These are phyloP conservation scores for Rhipidura dahli DNA, from an alignment of 2,113 vertebrate genomes.

Conservation along the genomic window DNA sequence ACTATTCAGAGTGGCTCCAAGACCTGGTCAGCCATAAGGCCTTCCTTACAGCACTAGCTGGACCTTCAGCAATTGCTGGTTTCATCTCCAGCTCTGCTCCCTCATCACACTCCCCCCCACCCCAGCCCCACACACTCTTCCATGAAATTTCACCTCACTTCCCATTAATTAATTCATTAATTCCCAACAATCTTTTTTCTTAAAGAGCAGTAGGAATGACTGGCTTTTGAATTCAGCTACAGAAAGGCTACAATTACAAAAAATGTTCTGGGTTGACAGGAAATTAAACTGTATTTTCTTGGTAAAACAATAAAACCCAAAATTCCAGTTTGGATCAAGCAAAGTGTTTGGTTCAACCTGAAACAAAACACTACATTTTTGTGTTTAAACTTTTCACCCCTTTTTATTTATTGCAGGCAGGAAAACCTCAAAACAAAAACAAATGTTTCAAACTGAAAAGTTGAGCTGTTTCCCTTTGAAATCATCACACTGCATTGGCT, in stretches of 20 bases:
- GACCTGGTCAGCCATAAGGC: background rate
- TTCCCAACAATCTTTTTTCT: background rate
- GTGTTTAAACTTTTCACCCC: constrained; percentile 60
- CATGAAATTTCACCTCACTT: background rate
- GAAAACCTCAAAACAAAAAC: constrained; percentile 69
- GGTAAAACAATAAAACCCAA: constrained; percentile 42
- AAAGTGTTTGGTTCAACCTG: constrained; percentile 9
- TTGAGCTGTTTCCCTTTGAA: constrained; percentile 29
- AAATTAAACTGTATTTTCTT: constrained; percentile 49
- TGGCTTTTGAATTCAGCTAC: constrained; percentile 2
- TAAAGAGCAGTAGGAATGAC: constrained; percentile 20
- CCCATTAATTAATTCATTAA: background rate
- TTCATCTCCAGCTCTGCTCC: background rate
- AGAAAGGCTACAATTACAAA: constrained; percentile 17
- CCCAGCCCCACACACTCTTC: background rate
- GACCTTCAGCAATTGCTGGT: background rate
- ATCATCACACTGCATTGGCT: constrained; percentile 5
- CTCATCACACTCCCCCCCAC: background rate
- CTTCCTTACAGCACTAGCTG: background rate
- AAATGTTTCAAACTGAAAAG: constrained; percentile 54
- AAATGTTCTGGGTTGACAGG: constrained; percentile 12
- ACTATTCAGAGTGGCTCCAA: background rate
- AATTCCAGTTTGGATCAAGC: constrained; percentile 26
- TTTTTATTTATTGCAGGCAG: constrained; percentile 54
- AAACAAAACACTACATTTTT: constrained; percentile 50